Percentiles rank a stretch among this genome's conserved stretches.
phyloP scores from a whole-genome alignment of 2,888 invertebrate species.

The Diplazon laetatorius region DNA sequence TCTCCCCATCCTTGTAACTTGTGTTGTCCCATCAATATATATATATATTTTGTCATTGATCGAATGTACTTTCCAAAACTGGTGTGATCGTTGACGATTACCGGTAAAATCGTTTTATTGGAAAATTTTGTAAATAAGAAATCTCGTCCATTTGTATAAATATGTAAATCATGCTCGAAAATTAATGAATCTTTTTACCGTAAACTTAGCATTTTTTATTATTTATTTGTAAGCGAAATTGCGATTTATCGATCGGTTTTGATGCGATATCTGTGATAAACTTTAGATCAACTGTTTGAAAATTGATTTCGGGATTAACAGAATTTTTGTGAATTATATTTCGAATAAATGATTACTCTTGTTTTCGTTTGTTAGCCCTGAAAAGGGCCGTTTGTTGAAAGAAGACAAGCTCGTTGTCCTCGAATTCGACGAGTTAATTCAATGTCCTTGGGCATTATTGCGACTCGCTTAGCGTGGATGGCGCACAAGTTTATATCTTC shows the following conservation, averaged over 20 bases:
- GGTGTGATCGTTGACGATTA: not conserved
- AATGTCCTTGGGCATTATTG: conserved; percentile 87
- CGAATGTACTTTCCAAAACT: not conserved
- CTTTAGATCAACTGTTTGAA: not conserved
- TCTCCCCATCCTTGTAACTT: too few relatives aligned
- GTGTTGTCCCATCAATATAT: too few relatives aligned
- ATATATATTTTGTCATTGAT: not conserved
- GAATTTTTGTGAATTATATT: too few relatives aligned
- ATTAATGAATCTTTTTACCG: not conserved
- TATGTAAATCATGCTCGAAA: not conserved
- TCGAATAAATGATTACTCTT: too few relatives aligned
- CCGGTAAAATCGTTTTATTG: not conserved
- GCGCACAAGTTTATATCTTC: conserved; percentile 92
- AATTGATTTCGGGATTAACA: too few relatives aligned
- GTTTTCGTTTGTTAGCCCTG: too few relatives aligned
- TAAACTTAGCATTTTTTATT: not conserved
- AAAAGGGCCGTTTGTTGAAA: too few relatives aligned
- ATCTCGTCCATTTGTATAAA: not conserved
- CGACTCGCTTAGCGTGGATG: conserved; percentile 89
- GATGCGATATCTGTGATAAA: conserved; percentile 16
- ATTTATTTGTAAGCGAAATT: not conserved
- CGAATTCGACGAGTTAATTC: conserved; percentile 83
- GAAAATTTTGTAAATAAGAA: not conserved
- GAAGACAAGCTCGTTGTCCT: too few relatives aligned
- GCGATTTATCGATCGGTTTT: not conserved